Conservation (phyloP, 1,140 invertebrate genomes). For the Neomicropteryx cornuta region DNA sequence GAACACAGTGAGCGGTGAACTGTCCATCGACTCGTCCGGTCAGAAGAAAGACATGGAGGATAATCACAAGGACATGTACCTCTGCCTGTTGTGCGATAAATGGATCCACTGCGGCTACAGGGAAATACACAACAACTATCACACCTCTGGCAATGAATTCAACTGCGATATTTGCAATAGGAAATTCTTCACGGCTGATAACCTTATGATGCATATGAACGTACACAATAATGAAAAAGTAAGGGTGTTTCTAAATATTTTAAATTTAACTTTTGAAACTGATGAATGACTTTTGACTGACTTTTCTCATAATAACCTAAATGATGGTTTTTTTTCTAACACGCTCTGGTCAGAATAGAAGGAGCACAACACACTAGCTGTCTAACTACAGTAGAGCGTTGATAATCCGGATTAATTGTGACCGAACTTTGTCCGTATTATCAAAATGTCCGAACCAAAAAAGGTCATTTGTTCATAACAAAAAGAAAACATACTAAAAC, state of each 20-base stretch:
- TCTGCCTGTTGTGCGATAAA: conserved; percentile 41
- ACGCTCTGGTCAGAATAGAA: too few species aligned
- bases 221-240: conserved; percentile 48
- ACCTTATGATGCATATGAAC: conserved; percentile 57
- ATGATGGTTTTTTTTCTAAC: too few species aligned
- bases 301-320: too few species aligned
- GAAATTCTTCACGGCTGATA: conserved; percentile 50
- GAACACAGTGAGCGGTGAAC: too few species aligned
- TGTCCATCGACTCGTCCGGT: neutral
- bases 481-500: too few species aligned
- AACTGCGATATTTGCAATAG: conserved; percentile 54
- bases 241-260: conserved; percentile 7
- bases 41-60: too few species aligned
- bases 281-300: neutral
- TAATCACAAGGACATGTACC: conserved; percentile 28
- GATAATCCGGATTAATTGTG: too few species aligned
- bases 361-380: too few species aligned
- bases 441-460: too few species aligned
- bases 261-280: neutral
- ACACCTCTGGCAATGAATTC: conserved; percentile 37
- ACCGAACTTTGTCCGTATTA: too few species aligned
- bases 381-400: too few species aligned
- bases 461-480: too few species aligned
- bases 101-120: conserved; percentile 47
- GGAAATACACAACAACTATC: conserved; percentile 47